Evolutionary conservation across 2,888 invertebrate genomes (phyloP), one percentile per base, ranked within the genome.

Genomic region (Melinaea menophilus): DNA sequence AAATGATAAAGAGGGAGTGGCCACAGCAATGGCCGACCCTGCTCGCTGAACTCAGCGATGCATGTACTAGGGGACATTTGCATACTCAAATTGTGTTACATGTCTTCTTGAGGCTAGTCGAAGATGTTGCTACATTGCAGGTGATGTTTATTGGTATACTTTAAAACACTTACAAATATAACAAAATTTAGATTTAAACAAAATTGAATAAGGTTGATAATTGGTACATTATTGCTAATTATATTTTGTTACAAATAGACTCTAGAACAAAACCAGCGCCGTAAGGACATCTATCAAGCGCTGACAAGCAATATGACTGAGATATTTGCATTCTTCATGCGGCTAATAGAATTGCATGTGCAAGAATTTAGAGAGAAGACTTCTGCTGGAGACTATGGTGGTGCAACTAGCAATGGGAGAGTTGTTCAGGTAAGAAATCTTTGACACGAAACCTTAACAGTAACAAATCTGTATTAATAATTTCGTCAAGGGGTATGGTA

Each of bases 1-100:
- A 99, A 88, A 97, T 99, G 95, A 95, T 97, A 61, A 98, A 98
- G 79, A 92, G 98, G 9, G 98, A 98, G 81, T 99, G 98, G 99
- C 99, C 99, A 0, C 98, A 98, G 79, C 96, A 98, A 71, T 99
- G 98, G 98, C 96, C 97, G 0, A 94, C 95, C 0, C 84, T 99
- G 45, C 84, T 98, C 41, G 91, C 93, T 0, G 98, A 98, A 81
- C 91, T 98, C 2, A 95, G 96, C 65, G 94, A 94, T 73, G 95
- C 97, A 1, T 96, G 97, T 79, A 92, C 93, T 11, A 92, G 94
- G 72, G 98, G 98, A 11, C 96, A 97, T 77, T 93, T 94, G 58
- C 98, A 97, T 80, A 97, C 97, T 11, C 97, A 98, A 84, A 92
- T 98, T 61, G 98, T 98, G 4, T 88, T 98, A 61, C 92, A 97